Evolutionary conservation across 2,888 invertebrate species (phyloP).

Genomic region (Macrosiphum euphorbiae): DNA sequence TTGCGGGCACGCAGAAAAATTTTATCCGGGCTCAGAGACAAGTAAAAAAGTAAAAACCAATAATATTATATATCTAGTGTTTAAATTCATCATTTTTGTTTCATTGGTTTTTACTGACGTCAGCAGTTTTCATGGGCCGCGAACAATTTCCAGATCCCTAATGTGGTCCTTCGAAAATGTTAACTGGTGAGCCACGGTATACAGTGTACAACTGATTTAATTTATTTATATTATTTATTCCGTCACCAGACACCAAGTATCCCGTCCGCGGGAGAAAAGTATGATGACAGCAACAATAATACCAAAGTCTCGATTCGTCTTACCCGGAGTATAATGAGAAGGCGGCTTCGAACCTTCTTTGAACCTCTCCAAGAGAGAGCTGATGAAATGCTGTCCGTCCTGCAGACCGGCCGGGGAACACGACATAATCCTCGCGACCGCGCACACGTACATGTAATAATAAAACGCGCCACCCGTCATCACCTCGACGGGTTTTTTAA

Average conservation of each 20-base stretch:
- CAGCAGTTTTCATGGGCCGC: too few species aligned
- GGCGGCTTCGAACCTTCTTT: slow-evolving; percentile 35
- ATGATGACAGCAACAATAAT: background rate
- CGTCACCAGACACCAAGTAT: background rate
- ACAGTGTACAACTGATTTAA: background rate
- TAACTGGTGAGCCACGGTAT: too few species aligned
- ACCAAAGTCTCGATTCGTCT: background rate
- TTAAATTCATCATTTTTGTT: too few species aligned
- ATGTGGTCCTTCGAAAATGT: too few species aligned
- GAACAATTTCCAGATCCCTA: too few species aligned
- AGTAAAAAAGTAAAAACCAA: too few species aligned
- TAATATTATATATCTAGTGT: too few species aligned
- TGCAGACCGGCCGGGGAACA: slow-evolving; percentile 27
- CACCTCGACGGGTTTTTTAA: background rate
- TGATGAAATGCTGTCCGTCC: slow-evolving; percentile 25
- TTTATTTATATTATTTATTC: background rate
- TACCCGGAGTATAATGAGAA: slow-evolving; percentile 43
- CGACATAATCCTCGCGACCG: background rate
- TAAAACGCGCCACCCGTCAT: background rate
- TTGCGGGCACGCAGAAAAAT: too few species aligned
- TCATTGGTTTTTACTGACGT: too few species aligned
- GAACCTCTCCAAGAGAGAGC: slow-evolving; percentile 30
- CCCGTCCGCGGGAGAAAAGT: background rate
- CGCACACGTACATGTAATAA: background rate
- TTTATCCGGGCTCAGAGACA: too few species aligned